phyloP scores from a whole-genome alignment of 2,888 invertebrate genomes.

The Leucophenga montana region DNA sequence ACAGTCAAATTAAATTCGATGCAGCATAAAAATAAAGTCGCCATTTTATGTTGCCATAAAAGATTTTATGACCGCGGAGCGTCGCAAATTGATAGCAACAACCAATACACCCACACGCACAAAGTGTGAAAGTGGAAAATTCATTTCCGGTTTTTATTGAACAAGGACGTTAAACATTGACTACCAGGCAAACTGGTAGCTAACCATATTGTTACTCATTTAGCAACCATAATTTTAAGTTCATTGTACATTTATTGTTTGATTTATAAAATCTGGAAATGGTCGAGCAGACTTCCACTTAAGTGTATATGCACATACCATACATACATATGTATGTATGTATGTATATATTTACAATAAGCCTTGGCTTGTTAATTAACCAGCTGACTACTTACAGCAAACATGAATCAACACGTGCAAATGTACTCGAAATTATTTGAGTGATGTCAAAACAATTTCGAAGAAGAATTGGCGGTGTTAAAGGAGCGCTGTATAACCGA shows the following conservation, averaged over 20 bases:
- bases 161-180: too few relatives aligned
- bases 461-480: background rate
- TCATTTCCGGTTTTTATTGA: conserved; percentile 19
- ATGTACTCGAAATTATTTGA: background rate
- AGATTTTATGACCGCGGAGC: too few relatives aligned
- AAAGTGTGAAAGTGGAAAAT: conserved; percentile 22
- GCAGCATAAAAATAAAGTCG: too few relatives aligned
- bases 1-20: too few relatives aligned
- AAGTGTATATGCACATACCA: too few relatives aligned
- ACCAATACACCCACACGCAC: background rate
- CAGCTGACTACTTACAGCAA: background rate
- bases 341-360: too few relatives aligned
- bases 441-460: background rate
- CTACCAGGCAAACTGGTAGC: background rate
- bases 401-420: conserved; percentile 12
- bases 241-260: background rate
- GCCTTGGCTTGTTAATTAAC: background rate
- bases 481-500: background rate
- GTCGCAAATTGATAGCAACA: too few relatives aligned
- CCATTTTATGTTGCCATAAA: too few relatives aligned
- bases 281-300: too few relatives aligned
- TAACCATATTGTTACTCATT: too few relatives aligned
- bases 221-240: background rate
- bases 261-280: too few relatives aligned
- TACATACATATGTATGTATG: too few relatives aligned